A percentile compares a stretch with the other conserved stretches of the same genome.
These are phyloP conservation scores for Cecropterus lyciades DNA, from an alignment of 1,140 invertebrate species.

Conservation along the genomic window DNA sequence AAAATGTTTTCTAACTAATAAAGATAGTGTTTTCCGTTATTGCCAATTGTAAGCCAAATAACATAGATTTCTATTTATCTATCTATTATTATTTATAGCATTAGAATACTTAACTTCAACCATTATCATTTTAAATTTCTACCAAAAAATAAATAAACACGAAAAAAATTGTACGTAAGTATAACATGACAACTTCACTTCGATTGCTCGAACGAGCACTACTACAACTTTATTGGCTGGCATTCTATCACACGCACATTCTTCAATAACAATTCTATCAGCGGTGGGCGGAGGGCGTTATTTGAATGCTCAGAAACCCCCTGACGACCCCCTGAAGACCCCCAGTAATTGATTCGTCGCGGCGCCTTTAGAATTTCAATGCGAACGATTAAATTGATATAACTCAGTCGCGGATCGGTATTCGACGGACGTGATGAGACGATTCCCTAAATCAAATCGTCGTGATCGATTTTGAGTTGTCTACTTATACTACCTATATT, in stretches of 20 bases:
- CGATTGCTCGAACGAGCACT: neutral
- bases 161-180: too few species aligned
- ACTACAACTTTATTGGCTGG: conserved; percentile 57
- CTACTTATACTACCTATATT: too few species aligned
- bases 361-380: conserved; percentile 75
- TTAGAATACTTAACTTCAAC: too few species aligned
- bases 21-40: too few species aligned
- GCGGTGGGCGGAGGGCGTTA: conserved; percentile 49
- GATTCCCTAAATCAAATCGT: conserved; percentile 59
- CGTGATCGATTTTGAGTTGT: conserved; percentile 23
- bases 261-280: conserved; percentile 76
- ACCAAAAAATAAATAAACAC: too few species aligned
- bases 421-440: conserved; percentile 42
- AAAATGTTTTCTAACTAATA: too few species aligned
- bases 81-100: too few species aligned
- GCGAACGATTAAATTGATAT: conserved; percentile 73
- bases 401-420: conserved; percentile 46
- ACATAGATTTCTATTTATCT: too few species aligned
- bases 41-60: too few species aligned
- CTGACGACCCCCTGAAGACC: conserved; percentile 28
- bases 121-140: too few species aligned
- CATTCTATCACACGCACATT: conserved; percentile 78
- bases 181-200: conserved; percentile 16
- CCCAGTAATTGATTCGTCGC: conserved; percentile 76
- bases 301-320: conserved; percentile 57